These are phyloP conservation scores for Poeciliopsis infans DNA, from an alignment of 2,797 vertebrate species.

Conservation along the genomic window DNA sequence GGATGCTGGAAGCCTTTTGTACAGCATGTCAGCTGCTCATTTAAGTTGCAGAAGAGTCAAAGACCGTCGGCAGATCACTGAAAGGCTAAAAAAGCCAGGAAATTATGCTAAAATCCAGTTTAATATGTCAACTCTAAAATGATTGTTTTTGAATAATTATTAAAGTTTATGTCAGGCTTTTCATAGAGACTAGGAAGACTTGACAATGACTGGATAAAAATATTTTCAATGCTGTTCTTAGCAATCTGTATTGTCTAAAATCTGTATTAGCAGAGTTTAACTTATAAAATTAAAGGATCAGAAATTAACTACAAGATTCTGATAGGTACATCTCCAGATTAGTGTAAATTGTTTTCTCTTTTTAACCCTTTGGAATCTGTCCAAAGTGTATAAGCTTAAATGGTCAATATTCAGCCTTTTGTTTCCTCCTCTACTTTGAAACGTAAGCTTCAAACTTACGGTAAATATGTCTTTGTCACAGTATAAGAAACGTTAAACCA, in stretches of 20 bases:
- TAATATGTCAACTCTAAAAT: neutral
- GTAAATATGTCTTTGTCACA: neutral
- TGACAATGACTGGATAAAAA: neutral
- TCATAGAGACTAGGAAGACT: neutral
- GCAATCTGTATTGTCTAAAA: neutral
- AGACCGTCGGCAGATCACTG: neutral
- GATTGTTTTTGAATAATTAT: neutral
- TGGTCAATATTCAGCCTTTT: neutral
- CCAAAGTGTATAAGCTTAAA: neutral
- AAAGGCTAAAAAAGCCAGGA: neutral
- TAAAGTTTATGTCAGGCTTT: neutral
- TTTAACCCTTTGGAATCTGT: neutral
- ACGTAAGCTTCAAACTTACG: neutral
- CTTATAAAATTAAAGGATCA: neutral
- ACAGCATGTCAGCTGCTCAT: neutral
- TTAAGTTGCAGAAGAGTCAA: neutral
- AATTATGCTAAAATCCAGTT: neutral
- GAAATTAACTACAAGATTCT: neutral
- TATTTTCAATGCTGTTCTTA: neutral
- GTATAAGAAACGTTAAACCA: neutral
- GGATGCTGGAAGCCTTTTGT: neutral
- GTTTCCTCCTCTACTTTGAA: neutral
- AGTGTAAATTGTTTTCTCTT: neutral
- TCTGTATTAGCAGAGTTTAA: neutral
- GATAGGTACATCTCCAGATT: neutral